phyloP scores from a whole-genome alignment of 2,797 vertebrate species.

The Zenarchopterus dispar region DNA sequence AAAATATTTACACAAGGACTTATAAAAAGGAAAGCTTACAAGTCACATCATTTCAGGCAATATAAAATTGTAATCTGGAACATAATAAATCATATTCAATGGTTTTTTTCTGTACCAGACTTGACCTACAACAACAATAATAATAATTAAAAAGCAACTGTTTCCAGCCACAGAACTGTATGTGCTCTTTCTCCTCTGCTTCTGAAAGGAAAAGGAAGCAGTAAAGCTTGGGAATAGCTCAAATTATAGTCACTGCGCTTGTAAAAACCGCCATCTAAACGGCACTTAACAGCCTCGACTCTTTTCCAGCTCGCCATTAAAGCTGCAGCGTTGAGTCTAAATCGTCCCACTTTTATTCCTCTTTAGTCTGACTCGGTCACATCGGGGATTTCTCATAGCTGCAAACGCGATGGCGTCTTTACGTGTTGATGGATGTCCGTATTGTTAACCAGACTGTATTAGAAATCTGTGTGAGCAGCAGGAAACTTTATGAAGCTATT shows the following conservation, averaged over 20 bases:
- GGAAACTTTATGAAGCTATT: slow-evolving; percentile 53
- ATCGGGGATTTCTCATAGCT: background rate
- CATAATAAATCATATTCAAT: background rate
- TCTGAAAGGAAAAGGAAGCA: slow-evolving; percentile 56
- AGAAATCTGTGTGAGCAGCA: background rate
- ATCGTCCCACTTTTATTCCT: background rate
- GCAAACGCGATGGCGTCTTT: slow-evolving; percentile 28
- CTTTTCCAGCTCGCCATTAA: background rate
- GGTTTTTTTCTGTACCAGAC: slow-evolving; percentile 6
- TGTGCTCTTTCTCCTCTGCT: slow-evolving; percentile 6
- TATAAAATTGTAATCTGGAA: too few species aligned
- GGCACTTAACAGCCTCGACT: slow-evolving; percentile 1
- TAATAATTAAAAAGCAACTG: slow-evolving; percentile 7
- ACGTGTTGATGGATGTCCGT: background rate
- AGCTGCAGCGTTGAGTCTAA: background rate
- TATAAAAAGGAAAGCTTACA: background rate
- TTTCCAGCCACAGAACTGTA: slow-evolving; percentile 11
- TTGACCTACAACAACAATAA: slow-evolving; percentile 11
- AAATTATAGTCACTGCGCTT: slow-evolving; percentile 20
- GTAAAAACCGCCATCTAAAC: slow-evolving; percentile 39
- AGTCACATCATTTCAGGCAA: too few species aligned
- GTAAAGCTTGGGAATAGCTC: slow-evolving; percentile 46
- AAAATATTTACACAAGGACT: slow-evolving; percentile 10
- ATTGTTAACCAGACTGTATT: slow-evolving; percentile 15
- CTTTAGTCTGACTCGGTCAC: background rate